These are phyloP conservation scores for Limenitis camilla DNA, from an alignment of 2,888 invertebrate genomes.

Conservation along the genomic window DNA sequence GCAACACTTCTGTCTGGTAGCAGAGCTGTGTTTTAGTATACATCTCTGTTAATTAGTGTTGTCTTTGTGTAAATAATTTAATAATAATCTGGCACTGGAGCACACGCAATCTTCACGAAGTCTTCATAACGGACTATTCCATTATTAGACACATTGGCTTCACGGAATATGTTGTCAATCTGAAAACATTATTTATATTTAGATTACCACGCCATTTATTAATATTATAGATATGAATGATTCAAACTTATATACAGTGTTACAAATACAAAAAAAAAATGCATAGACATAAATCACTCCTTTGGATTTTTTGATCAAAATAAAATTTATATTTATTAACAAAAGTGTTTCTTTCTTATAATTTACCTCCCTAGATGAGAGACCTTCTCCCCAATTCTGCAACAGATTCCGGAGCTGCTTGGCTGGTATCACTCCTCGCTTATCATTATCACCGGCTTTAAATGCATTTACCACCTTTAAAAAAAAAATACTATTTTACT, in stretches of 20 bases:
- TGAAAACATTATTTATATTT: too few species aligned
- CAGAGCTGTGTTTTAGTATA: too few species aligned
- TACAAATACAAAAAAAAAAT: not conserved
- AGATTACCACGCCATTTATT: too few species aligned
- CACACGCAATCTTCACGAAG: slow-evolving; percentile 93
- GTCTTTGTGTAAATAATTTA: slow-evolving; percentile 43
- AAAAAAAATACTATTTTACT: not conserved
- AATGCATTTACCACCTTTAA: slow-evolving; percentile 86
- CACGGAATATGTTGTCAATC: slow-evolving; percentile 93
- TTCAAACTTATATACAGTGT: too few species aligned
- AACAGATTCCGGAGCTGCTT: slow-evolving; percentile 89
- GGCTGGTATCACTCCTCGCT: slow-evolving; percentile 84
- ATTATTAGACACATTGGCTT: slow-evolving; percentile 88
- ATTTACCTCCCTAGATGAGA: slow-evolving; percentile 80
- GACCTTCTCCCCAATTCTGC: slow-evolving; percentile 93
- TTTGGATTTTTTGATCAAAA: not conserved
- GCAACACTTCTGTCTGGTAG: too few species aligned
- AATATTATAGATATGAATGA: too few species aligned
- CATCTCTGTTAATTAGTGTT: not conserved
- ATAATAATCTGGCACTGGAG: slow-evolving; percentile 94
- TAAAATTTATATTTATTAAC: too few species aligned
- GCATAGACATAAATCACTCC: too few species aligned
- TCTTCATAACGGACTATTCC: slow-evolving; percentile 91
- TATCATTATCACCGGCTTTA: slow-evolving; percentile 85
- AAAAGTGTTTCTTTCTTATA: too few species aligned